phyloP scores from a whole-genome alignment of 2,888 invertebrate species.

The Drosophila affinis region DNA sequence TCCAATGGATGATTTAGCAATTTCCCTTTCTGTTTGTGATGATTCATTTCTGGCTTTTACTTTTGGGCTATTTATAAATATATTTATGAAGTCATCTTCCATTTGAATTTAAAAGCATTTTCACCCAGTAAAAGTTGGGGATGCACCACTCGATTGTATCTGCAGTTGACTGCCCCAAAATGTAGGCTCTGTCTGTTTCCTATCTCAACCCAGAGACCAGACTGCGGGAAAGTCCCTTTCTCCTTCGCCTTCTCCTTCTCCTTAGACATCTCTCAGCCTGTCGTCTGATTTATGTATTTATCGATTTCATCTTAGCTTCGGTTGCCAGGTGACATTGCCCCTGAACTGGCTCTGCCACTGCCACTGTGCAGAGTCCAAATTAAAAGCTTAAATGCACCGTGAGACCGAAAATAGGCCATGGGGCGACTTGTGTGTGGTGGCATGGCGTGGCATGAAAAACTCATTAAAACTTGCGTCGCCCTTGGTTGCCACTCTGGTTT shows the following conservation, averaged over 20 bases:
- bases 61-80: constrained; percentile 4
- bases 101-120: background rate
- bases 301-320: constrained; percentile 69
- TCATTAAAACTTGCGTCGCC: constrained; percentile 75
- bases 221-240: background rate
- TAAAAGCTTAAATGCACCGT: constrained; percentile 64
- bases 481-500: constrained; percentile 35
- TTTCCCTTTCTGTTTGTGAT: constrained; percentile 11
- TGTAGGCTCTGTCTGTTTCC: background rate
- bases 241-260: background rate
- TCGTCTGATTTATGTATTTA: constrained; percentile 65
- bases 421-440: background rate
- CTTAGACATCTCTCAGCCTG: constrained; percentile 31
- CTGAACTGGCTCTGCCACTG: constrained; percentile 38
- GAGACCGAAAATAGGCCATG: constrained; percentile 39
- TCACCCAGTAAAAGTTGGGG: background rate
- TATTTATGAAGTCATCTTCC: constrained; percentile 26
- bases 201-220: constrained; percentile 13
- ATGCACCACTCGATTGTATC: background rate
- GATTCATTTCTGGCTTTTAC: constrained; percentile 28
- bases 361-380: constrained; percentile 28
- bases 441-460: constrained; percentile 60
- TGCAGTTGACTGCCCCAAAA: constrained; percentile 1
- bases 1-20: constrained; percentile 27
- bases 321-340: constrained; percentile 72